These are phyloP conservation scores for Asarcornis scutulata DNA, from an alignment of 2,113 vertebrate genomes.

Conservation along the genomic window DNA sequence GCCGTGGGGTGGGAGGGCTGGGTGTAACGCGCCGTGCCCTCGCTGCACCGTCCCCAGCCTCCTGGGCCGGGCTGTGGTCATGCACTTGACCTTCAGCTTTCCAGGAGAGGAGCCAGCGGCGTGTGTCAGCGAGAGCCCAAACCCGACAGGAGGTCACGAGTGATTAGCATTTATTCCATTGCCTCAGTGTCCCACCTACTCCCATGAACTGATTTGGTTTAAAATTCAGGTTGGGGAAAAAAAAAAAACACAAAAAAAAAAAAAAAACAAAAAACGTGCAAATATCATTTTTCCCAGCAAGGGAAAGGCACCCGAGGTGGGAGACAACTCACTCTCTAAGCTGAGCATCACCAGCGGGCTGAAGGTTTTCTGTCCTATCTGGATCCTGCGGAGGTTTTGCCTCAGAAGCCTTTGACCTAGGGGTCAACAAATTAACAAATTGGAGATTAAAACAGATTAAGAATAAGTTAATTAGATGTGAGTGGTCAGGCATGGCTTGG, in stretches of 20 bases:
- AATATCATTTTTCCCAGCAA: not conserved
- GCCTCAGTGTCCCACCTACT: not conserved
- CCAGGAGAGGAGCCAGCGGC: constrained; percentile 36
- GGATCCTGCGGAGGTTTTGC: constrained; percentile 71
- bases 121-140: not conserved
- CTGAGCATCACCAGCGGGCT: constrained; percentile 35
- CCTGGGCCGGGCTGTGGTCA: not conserved
- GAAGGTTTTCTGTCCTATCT: constrained; percentile 64
- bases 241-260: too few species aligned
- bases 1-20: too few species aligned
- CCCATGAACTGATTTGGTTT: not conserved
- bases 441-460: not conserved
- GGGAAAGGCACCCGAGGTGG: not conserved
- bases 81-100: constrained; percentile 37
- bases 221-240: not conserved
- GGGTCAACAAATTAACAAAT: not conserved
- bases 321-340: constrained; percentile 75
- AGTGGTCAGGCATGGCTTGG: not conserved
- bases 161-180: constrained; percentile 55
- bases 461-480: not conserved
- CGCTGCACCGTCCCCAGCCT: not conserved
- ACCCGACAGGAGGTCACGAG: not conserved
- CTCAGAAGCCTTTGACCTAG: constrained; percentile 71
- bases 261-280: too few species aligned
- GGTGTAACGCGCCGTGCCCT: not conserved